Base-by-base conservation (phyloP, 1,140 invertebrate genomes). In the Caenorhabditis remanei region DNA sequence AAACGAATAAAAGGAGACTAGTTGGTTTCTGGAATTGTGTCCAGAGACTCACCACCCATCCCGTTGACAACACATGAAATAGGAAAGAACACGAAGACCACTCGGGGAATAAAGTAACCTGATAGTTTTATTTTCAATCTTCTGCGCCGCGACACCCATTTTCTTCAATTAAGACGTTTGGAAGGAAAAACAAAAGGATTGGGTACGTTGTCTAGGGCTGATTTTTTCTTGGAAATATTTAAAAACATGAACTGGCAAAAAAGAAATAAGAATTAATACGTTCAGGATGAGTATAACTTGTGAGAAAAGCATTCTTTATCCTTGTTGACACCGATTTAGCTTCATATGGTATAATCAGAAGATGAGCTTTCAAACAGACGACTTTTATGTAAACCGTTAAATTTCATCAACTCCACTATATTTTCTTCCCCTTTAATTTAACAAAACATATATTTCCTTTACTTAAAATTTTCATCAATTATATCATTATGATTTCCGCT, bases 91-190 rank as follows among this genome's bases (percentile, higher is more conserved):
- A 79, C 71, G 71, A 79, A 79, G 46, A 50, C 71, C 71, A 46
- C 65, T 71, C 65, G 43, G 71, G n/a, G n/a, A 24, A 79, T 24
- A 40, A 79, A 79, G 71, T 53, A 79, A 79, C 46, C 71, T 79
- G 71, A 79, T 50, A 79, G 71, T 53, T 79, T 79, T 79, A 50
- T 79, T 79, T 79, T 79, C 46, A 79, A 50, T 50, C 71, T 79
- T 40, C 13, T 41, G 24, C 53, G 11, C 6, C 46, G 21, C 71
- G n/a, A 50, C 71, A 48, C 71, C n/a, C n/a, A 53, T 79, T 71
- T 71, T 24, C 71, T 79, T 79, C 71, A 79, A 79, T 50, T 79
- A 50, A 79, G 46, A 79, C 71, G 46, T 79, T 50, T 79, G 71
- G 71, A 24, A 48, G 67, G 40, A 43, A 79, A 79, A 79, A 79